phyloP scores from a whole-genome alignment of 2,888 invertebrate species.

The Tuberolachnus salignus region DNA sequence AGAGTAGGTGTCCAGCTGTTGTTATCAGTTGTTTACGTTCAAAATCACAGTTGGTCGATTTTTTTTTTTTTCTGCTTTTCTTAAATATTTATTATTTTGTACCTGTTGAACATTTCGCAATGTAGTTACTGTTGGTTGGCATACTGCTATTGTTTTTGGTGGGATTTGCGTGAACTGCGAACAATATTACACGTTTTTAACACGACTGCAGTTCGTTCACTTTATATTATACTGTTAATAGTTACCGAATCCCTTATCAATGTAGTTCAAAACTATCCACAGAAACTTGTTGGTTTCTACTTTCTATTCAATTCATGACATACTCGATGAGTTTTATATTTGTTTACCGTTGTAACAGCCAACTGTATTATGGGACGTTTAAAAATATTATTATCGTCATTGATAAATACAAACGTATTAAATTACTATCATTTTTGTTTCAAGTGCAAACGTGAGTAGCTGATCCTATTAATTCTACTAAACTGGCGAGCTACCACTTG shows the following conservation, averaged over 20 bases:
- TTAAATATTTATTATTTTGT: not conserved
- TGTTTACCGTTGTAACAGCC: not conserved
- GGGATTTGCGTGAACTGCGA: no score
- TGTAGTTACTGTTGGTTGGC: no score
- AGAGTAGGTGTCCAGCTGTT: not conserved
- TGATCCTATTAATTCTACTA: constrained; percentile 49
- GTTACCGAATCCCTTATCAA: no score
- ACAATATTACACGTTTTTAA: no score
- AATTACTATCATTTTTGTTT: not conserved
- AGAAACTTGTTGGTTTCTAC: no score
- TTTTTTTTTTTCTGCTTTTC: not conserved
- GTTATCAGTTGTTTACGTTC: constrained; percentile 15
- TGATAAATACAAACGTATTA: no score
- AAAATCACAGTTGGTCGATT: not conserved
- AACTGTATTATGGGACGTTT: not conserved
- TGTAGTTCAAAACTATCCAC: no score
- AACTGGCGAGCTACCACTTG: constrained; percentile 64
- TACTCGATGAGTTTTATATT: not conserved
- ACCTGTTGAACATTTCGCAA: constrained; percentile 16
- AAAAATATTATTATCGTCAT: no score
- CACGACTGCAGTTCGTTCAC: no score
- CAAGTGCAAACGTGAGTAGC: constrained; percentile 44
- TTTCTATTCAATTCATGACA: no score
- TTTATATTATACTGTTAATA: no score
- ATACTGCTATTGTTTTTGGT: no score